Percentiles rank a stretch among this genome's conserved stretches.
phyloP scores from a whole-genome alignment of 2,113 vertebrate genomes.

The Machaerirhynchus nigripectus region DNA sequence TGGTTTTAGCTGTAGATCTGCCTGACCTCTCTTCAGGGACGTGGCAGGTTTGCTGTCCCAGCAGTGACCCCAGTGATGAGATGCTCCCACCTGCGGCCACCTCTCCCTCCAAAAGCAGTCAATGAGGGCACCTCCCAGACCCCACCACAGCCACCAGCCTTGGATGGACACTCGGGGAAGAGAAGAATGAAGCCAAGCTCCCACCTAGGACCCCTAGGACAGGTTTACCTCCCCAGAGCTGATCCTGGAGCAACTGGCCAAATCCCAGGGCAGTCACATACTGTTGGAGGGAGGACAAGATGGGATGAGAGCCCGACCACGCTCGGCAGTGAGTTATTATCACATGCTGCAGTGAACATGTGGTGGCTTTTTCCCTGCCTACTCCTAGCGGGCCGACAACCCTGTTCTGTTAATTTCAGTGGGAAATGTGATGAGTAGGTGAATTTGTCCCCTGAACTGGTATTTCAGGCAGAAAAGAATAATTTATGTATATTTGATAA shows the following conservation, averaged over 20 bases:
- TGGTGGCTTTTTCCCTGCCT: constrained; percentile 55
- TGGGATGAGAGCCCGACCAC: not conserved
- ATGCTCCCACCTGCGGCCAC: not conserved
- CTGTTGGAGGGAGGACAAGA: not conserved
- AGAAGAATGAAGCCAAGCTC: not conserved
- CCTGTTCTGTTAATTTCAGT: constrained; percentile 30
- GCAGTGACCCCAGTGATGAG: not conserved
- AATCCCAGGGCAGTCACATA: not conserved
- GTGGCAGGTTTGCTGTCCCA: not conserved
- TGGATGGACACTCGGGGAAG: not conserved
- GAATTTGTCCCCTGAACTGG: constrained; percentile 7
- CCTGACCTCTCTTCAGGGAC: fast-evolving
- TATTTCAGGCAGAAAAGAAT: constrained; percentile 29
- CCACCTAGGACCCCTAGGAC: not conserved
- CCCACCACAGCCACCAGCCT: not conserved
- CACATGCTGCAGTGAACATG: constrained; percentile 44
- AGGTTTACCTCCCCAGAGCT: not conserved
- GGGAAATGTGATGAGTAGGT: constrained; percentile 56
- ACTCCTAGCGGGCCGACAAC: not conserved
- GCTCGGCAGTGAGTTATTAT: not conserved
- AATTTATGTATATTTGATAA: constrained; percentile 28
- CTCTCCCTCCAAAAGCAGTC: not conserved
- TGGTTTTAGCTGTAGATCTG: not conserved
- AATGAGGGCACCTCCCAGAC: not conserved
- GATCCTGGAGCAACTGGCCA: not conserved